Base-by-base conservation (phyloP, 2,888 invertebrate species). In the Ectemnius lituratus region DNA sequence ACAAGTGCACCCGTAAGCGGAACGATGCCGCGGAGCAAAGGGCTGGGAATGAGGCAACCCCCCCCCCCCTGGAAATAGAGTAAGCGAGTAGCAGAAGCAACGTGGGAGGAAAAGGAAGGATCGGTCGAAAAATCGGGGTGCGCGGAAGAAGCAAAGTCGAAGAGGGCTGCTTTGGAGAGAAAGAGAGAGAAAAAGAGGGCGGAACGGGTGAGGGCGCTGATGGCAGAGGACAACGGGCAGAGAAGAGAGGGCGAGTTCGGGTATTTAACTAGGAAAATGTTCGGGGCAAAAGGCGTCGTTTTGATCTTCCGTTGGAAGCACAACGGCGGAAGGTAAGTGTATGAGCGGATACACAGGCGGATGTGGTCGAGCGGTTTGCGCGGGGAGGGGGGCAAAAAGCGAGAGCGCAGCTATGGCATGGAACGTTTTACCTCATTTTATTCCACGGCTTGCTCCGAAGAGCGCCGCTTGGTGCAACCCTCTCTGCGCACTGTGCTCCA, bases 361-460 rank as follows among this genome's bases (percentile, higher is more conserved):
- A 74, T 69, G 74, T 64, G 73, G 75, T 37, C 37, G 37, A 37
- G 37, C 37, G 37, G 37, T 37, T 37, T 68, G 58, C 60, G 70
- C 67, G 69, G 64, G n/a, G n/a, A n/a, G n/a, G n/a, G n/a, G 73
- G 68, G 72, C 67, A 62, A 76, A 75, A 74, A 77, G 72, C 75
- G 73, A 49, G 57, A 62, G 16, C 71, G 64, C 65, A 65, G 79
- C 73, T 75, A 78, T 72, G 80, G 67, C n/a, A n/a, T 58, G 77
- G 65, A 71, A 79, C 78, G 76, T 82, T 81, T 82, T 83, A 83
- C 81, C 85, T 86, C 79, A 83, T 85, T 85, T 86, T 86, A 85
- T 83, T 76, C 76, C 37, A 58, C 49, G 57, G 45, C 58, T 67
- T 37, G 16, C 74, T 61, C 45, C 14, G 52, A 20, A 45, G 16